Conservation (phyloP, 1,140 invertebrate species). For the Aphelinus atriplicis region DNA sequence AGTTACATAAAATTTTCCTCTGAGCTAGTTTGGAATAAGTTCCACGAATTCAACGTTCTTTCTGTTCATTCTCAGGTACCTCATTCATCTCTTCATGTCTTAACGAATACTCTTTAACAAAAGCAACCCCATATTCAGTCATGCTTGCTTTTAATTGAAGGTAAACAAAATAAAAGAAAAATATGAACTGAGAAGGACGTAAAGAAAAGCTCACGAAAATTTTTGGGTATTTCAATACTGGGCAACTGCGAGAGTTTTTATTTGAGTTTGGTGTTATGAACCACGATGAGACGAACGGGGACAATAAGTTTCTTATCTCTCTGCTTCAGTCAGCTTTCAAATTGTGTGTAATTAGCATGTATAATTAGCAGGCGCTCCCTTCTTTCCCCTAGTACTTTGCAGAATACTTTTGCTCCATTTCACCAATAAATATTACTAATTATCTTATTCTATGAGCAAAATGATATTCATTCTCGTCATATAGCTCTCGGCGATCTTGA, state of each 20-base stretch:
- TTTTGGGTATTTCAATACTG: too few species aligned
- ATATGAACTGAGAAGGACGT: too few species aligned
- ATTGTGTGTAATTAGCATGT: conserved; percentile 30
- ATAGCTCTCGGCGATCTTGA: too few species aligned
- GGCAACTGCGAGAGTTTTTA: background rate
- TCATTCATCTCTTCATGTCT: background rate
- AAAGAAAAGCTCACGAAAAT: too few species aligned
- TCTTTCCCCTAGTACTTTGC: too few species aligned
- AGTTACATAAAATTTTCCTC: background rate
- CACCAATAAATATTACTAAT: too few species aligned
- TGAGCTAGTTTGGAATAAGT: conserved; percentile 8
- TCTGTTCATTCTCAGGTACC: background rate
- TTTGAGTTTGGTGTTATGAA: background rate
- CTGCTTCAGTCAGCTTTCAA: background rate
- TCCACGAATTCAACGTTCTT: background rate
- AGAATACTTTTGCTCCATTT: too few species aligned
- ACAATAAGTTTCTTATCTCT: conserved; percentile 27
- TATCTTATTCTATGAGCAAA: too few species aligned
- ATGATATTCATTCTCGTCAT: too few species aligned
- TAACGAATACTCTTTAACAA: background rate
- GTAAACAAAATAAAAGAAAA: conserved; percentile 12
- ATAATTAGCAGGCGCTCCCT: conserved; percentile 26
- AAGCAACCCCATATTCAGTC: background rate
- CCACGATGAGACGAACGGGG: background rate
- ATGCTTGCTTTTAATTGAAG: conserved; percentile 1